These are phyloP conservation scores for Motacilla tschutschensis DNA, from an alignment of 2,113 vertebrate species.

Conservation along the genomic window DNA sequence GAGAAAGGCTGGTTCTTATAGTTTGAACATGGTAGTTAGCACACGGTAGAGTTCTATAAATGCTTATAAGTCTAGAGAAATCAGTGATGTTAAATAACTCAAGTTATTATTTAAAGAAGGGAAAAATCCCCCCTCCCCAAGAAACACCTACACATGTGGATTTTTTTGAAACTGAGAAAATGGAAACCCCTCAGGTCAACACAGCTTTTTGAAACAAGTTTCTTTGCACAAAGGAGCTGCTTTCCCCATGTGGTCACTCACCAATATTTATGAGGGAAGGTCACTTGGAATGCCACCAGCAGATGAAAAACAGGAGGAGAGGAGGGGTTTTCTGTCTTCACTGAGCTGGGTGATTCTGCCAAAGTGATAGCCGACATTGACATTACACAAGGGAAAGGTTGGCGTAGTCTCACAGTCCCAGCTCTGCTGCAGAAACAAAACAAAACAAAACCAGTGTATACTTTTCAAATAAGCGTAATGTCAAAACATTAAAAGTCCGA, in stretches of 20 bases:
- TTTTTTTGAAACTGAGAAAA: not conserved
- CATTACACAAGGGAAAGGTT: conserved; percentile 66
- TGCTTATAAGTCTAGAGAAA: not conserved
- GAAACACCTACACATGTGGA: not conserved
- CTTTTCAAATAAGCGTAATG: conserved; percentile 30
- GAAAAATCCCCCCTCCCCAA: not conserved
- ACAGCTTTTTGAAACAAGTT: conserved; percentile 23
- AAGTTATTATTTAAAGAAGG: not conserved
- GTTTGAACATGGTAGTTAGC: not conserved
- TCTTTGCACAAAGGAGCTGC: not conserved
- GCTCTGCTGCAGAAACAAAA: conserved; percentile 45
- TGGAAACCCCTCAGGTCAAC: not conserved
- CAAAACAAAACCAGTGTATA: conserved; percentile 21
- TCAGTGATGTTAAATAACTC: not conserved
- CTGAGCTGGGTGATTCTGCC: conserved; percentile 65
- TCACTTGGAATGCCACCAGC: conserved; percentile 69
- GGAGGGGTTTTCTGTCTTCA: conserved; percentile 63
- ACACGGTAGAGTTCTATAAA: not conserved
- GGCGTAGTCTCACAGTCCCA: conserved; percentile 54
- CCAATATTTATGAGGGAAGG: conserved; percentile 70
- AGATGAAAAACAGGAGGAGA: conserved; percentile 40
- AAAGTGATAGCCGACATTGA: conserved; percentile 66
- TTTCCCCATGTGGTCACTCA: conserved; percentile 60
- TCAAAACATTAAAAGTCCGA: conserved; percentile 51
- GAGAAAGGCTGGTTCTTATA: not conserved